phyloP scores from a whole-genome alignment of 2,797 vertebrate genomes.

The Chiropotes sagulatus region DNA sequence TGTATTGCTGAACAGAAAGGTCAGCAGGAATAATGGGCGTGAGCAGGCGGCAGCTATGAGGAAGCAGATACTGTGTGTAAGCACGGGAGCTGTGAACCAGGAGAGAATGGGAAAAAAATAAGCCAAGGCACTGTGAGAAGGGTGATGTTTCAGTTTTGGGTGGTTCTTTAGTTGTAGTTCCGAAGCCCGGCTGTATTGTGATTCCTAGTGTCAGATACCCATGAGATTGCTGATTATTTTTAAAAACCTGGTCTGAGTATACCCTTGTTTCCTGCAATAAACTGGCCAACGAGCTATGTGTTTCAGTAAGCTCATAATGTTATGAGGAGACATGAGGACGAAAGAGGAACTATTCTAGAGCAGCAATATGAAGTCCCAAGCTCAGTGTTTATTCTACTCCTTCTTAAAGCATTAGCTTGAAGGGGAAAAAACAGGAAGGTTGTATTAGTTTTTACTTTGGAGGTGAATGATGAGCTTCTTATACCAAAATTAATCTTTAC shows the following conservation, averaged over 20 bases:
- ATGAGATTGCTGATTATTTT: not conserved
- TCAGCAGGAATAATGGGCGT: not conserved
- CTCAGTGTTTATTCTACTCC: not conserved
- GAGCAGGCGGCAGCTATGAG: not conserved
- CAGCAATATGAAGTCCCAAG: not conserved
- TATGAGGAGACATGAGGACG: not conserved
- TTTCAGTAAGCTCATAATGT: conserved; percentile 35
- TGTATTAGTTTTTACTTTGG: conserved; percentile 34
- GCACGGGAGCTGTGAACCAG: not conserved
- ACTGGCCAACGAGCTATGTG: not conserved
- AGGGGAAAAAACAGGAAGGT: not conserved
- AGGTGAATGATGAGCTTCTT: not conserved
- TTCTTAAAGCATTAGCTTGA: conserved; percentile 28
- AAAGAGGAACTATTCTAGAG: not conserved
- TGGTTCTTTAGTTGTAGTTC: not conserved
- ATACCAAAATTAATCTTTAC: conserved; percentile 31
- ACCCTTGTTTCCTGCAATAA: conserved; percentile 26
- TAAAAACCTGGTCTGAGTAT: not conserved
- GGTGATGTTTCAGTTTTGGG: not conserved
- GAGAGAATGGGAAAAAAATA: not conserved
- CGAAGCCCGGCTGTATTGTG: not conserved
- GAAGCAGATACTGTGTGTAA: not conserved
- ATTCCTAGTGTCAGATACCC: not conserved
- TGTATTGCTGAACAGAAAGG: not conserved
- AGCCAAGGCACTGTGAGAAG: not conserved